phyloP scores from a whole-genome alignment of 2,113 vertebrate species.

The Calyptomena viridis region DNA sequence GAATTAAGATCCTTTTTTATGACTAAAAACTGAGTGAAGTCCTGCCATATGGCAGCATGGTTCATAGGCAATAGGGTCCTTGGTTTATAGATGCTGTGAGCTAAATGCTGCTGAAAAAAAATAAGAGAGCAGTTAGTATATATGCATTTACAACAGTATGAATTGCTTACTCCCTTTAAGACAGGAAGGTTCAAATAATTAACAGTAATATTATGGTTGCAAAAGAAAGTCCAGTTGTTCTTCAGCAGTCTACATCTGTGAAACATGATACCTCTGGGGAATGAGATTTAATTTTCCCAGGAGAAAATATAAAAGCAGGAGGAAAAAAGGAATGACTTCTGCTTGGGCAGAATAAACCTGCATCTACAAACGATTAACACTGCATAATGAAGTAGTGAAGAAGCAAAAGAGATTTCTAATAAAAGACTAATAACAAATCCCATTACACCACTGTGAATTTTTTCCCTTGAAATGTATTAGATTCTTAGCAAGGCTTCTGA shows the following conservation, averaged over 20 bases:
- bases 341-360: constrained; percentile 54
- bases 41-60: constrained; percentile 58
- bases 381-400: constrained; percentile 67
- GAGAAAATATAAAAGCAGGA: constrained; percentile 59
- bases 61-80: constrained; percentile 50
- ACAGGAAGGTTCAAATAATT: constrained; percentile 60
- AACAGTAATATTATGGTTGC: constrained; percentile 34
- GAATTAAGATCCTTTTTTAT: constrained; percentile 56
- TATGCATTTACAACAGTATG: constrained; percentile 33
- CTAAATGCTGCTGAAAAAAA: constrained; percentile 7
- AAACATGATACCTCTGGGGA: constrained; percentile 55
- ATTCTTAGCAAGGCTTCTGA: constrained; percentile 32
- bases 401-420: constrained; percentile 69
- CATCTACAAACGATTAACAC: constrained; percentile 59
- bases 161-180: constrained; percentile 48
- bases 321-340: constrained; percentile 51
- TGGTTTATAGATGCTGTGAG: constrained; percentile 46
- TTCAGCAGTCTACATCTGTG: constrained; percentile 53
- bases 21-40: constrained; percentile 65
- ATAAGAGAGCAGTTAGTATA: constrained; percentile 9
- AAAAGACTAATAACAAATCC: constrained; percentile 72
- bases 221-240: constrained; percentile 63
- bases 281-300: constrained; percentile 63
- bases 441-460: constrained; percentile 44
- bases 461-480: constrained; percentile 44